Evolutionary conservation across 2,888 invertebrate species (phyloP).

Genomic region (Drosophila engyochracea): DNA sequence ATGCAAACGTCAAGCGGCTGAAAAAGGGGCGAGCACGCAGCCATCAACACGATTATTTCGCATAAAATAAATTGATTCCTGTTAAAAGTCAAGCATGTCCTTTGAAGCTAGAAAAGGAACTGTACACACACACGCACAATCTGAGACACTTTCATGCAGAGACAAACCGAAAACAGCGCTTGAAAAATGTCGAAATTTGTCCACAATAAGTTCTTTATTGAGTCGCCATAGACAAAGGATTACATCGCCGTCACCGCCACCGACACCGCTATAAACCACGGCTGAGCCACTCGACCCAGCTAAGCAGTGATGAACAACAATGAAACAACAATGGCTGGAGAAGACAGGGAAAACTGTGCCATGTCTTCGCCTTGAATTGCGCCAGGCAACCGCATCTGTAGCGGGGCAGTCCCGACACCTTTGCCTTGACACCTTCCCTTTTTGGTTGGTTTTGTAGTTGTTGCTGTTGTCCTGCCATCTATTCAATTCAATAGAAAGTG

Average conservation of each 20-base stretch:
- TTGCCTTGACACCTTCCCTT: constrained; percentile 71
- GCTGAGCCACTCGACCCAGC: constrained; percentile 60
- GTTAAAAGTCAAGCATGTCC: constrained; percentile 82
- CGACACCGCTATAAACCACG: constrained; percentile 75
- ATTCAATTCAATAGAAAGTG: constrained; percentile 70
- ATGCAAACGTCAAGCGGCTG: constrained; percentile 48
- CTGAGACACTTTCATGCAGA: constrained; percentile 34
- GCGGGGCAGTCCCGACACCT: constrained; percentile 69
- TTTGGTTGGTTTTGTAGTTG: constrained; percentile 33
- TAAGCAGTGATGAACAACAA: constrained; percentile 42
- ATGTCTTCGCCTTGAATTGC: constrained; percentile 66
- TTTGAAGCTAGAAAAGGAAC: constrained; percentile 52
- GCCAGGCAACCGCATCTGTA: constrained; percentile 55
- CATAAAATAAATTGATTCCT: constrained; percentile 84
- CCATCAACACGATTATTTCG: constrained; percentile 85
- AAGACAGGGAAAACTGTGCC: constrained; percentile 67
- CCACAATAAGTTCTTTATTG: constrained; percentile 82
- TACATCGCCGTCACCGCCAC: constrained; percentile 51
- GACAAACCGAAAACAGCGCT: constrained; percentile 67
- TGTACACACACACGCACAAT: constrained; percentile 26
- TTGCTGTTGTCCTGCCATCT: constrained; percentile 39
- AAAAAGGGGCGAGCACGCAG: constrained; percentile 83
- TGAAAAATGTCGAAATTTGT: constrained; percentile 82
- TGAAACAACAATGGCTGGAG: constrained; percentile 51
- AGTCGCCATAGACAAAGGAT: constrained; percentile 77